Evolutionary conservation across 2,888 invertebrate genomes (phyloP), one percentile per base, ranked within the genome.

Genomic region (Aporophyla lueneburgensis): DNA sequence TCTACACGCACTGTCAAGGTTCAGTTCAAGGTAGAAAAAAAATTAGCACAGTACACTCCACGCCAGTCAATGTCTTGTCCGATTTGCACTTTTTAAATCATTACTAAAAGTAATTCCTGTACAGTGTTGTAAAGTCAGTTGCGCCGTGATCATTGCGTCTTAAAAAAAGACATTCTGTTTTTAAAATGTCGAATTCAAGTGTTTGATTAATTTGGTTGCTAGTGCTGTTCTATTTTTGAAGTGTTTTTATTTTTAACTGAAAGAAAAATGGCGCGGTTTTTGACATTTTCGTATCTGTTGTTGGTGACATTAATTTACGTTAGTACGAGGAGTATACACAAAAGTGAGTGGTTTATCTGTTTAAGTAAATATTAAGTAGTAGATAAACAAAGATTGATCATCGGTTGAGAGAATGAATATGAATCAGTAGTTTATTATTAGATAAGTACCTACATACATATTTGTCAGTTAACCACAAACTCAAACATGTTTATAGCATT

Each of bases 51-150:
- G 82, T 71, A 89, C 87, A 91, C 94, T 94, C 94, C 89, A 94
- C 87, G 63, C 81, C 86, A 77, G 68, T 83, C 85, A 89, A 78
- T 93, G 93, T 93, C 89, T 88, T 88, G 89, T 87, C 88, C 87
- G 90, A 93, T 92, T 90, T 92, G 92, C 90, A 93, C 90, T 94
- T 94, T 83, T 95, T 93, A 95, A 94, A 92, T 93, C 91, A 93
- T 89, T 92, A 90, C 91, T 90, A 91, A 90, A 91, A 91, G 90
- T 89, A 89, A 90, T 88, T 91, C 89, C 83, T 71, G 85, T 83
- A 87, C 93, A 95, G 94, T 94, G 74, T 87, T 86, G 89, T 89
- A 86, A 86, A 86, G 88, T 76, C 85, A 86, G 79, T 71, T 53
- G 85, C 69, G 70, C 84, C 33, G 87, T 63, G 72, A 83, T 86